A percentile compares a stretch with the other conserved stretches of the same genome.
Conservation (phyloP, 1,140 invertebrate genomes). For the Panagrolaimus sp. region DNA sequence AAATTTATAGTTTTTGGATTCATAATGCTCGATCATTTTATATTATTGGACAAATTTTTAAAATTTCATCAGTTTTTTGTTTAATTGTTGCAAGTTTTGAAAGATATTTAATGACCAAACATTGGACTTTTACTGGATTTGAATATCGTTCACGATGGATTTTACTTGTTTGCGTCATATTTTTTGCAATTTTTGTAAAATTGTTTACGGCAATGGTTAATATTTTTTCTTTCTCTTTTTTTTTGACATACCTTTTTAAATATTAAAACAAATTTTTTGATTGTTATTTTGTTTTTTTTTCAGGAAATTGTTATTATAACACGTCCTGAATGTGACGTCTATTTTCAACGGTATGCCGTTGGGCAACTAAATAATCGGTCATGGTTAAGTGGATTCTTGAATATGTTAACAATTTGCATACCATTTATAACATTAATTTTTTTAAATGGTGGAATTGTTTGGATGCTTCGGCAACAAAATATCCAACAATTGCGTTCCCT, state of each 20-base stretch:
- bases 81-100: conserved; percentile 55
- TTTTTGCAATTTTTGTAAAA: conserved; percentile 45
- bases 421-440: conserved; percentile 57
- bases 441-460: conserved; percentile 56
- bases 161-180: conserved; percentile 37
- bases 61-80: conserved; percentile 57
- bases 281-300: conserved; percentile 24
- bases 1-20: conserved; percentile 47
- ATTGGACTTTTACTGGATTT: conserved; percentile 58
- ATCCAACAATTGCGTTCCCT: conserved; percentile 54
- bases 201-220: conserved; percentile 41
- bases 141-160: conserved; percentile 52
- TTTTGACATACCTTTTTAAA: neutral
- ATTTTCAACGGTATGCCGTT: conserved; percentile 33
- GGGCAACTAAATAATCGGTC: conserved; percentile 24
- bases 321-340: conserved; percentile 22
- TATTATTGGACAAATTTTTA: conserved; percentile 54
- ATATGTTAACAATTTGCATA: conserved; percentile 47
- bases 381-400: conserved; percentile 40
- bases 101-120: conserved; percentile 49
- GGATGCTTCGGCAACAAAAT: conserved; percentile 55
- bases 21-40: conserved; percentile 39
- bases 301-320: conserved; percentile 37
- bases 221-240: conserved; percentile 17
- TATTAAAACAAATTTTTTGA: neutral